Evolutionary conservation across 2,797 vertebrate species (phyloP).

Genomic region (Pangasius sanitwongsei): DNA sequence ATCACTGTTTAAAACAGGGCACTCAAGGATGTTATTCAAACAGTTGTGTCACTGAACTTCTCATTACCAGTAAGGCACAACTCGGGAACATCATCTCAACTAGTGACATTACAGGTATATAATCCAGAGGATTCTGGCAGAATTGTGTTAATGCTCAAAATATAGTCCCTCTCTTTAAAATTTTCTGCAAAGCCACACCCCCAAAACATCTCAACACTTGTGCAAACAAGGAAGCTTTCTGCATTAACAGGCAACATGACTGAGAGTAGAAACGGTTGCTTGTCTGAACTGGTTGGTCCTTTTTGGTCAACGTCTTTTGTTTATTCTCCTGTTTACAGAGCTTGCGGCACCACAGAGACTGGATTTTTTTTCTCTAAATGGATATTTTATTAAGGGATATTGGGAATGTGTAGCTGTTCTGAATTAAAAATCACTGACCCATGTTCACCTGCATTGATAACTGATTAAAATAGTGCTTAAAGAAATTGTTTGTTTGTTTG

Average conservation of each 20-base stretch:
- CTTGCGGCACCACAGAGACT: background rate
- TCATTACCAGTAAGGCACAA: background rate
- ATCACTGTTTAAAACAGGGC: background rate
- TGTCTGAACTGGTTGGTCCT: background rate
- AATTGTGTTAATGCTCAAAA: background rate
- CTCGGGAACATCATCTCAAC: background rate
- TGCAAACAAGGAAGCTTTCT: background rate
- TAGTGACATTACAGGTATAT: background rate
- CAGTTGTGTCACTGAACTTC: background rate
- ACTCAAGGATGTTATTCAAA: background rate
- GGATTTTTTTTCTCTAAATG: background rate
- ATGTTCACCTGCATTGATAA: background rate
- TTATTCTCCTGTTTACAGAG: background rate
- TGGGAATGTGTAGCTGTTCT: background rate
- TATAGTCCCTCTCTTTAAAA: background rate
- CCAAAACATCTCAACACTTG: background rate
- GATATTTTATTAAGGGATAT: background rate
- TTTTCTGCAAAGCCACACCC: background rate
- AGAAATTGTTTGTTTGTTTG: background rate
- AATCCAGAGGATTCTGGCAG: too few species aligned
- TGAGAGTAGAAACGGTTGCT: background rate
- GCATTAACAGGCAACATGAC: background rate
- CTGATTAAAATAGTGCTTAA: background rate
- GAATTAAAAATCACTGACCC: background rate
- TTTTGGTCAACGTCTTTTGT: background rate